Conservation (phyloP, 1,140 invertebrate species). For the Papilio polyxenes region DNA sequence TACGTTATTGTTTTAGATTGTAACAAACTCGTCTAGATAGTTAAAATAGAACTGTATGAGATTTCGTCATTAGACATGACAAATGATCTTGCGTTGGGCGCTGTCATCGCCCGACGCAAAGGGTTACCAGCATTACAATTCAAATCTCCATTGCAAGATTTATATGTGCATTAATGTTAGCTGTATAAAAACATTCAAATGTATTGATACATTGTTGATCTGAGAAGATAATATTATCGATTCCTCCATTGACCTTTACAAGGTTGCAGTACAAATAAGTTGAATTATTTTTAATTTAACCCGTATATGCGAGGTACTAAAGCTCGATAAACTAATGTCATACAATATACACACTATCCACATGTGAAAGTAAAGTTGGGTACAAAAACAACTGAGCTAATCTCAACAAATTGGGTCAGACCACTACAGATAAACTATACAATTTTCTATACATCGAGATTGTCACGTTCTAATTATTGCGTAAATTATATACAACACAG, state of each 20-base stretch:
- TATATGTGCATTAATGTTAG: neutral
- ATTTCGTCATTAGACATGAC: conserved; percentile 37
- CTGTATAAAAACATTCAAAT: too few relatives aligned
- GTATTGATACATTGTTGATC: too few relatives aligned
- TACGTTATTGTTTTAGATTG: neutral
- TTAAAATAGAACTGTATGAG: conserved; percentile 34
- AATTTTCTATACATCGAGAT: neutral
- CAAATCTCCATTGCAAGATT: too few relatives aligned
- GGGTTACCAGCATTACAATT: conserved; percentile 11
- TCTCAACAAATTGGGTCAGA: neutral
- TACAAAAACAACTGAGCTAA: neutral
- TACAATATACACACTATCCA: neutral
- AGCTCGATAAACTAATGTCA: too few relatives aligned
- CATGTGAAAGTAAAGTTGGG: neutral
- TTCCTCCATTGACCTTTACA: too few relatives aligned
- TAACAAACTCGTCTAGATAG: neutral
- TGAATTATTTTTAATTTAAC: too few relatives aligned
- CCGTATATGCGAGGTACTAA: too few relatives aligned
- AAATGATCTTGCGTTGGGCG: conserved; percentile 23
- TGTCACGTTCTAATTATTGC: neutral
- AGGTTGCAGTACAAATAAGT: too few relatives aligned
- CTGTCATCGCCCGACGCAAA: conserved; percentile 27
- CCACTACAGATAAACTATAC: neutral
- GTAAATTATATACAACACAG: neutral
- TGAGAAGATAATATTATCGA: too few relatives aligned